Percentiles rank a stretch among this genome's conserved stretches.
phyloP scores from a whole-genome alignment of 2,888 invertebrate genomes.

The Junonia oenone region DNA sequence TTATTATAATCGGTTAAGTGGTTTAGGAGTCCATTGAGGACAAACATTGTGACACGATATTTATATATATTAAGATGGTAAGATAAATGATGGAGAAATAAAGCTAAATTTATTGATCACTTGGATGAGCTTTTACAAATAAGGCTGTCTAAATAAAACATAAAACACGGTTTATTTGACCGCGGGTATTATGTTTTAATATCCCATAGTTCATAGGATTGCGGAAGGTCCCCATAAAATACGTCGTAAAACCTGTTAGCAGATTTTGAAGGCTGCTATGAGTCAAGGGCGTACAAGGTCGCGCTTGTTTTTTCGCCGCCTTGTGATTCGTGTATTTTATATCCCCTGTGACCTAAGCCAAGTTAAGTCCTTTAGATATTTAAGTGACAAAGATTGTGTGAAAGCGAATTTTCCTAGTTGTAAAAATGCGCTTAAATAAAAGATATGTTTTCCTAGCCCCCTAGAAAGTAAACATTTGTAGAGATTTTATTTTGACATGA shows the following conservation, averaged over 20 bases:
- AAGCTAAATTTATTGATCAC: too few relatives aligned
- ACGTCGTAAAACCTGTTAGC: slow-evolving; percentile 61
- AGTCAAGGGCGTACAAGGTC: slow-evolving; percentile 35
- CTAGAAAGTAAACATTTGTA: too few relatives aligned
- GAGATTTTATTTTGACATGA: too few relatives aligned
- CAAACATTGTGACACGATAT: too few relatives aligned
- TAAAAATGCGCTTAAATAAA: too few relatives aligned
- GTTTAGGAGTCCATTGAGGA: too few relatives aligned
- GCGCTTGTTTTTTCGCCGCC: slow-evolving; percentile 6
- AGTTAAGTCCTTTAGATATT: not conserved
- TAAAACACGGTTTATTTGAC: not conserved
- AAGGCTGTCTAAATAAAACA: not conserved
- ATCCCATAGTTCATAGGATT: slow-evolving; percentile 38
- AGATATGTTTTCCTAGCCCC: too few relatives aligned
- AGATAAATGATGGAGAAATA: too few relatives aligned
- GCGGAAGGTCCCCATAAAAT: slow-evolving; percentile 51
- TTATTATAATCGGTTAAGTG: too few relatives aligned
- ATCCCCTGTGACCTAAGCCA: not conserved
- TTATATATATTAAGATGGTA: too few relatives aligned
- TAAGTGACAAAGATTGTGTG: not conserved
- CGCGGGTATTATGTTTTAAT: slow-evolving; percentile 32
- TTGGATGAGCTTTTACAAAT: too few relatives aligned
- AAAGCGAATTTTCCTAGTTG: too few relatives aligned
- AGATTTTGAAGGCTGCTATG: slow-evolving; percentile 25
- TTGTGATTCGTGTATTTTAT: slow-evolving; percentile 7